Evolutionary conservation across 1,140 invertebrate genomes (phyloP).

Genomic region (Chironomus tepperi): DNA sequence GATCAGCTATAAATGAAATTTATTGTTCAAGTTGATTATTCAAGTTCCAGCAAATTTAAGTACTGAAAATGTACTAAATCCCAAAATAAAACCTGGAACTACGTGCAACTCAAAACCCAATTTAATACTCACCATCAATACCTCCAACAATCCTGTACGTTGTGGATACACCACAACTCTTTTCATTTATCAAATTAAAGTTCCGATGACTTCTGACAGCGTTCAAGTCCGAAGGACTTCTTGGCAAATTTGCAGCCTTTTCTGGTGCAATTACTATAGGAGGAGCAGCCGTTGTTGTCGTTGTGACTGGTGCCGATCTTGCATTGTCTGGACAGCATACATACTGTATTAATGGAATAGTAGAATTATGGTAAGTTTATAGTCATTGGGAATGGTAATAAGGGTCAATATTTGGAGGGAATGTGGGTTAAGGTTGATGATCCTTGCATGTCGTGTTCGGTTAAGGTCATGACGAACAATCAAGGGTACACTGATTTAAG

Average conservation of each 20-base stretch:
- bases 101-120: no score
- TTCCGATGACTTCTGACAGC: neutral
- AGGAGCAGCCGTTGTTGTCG: neutral
- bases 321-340: slow-evolving; percentile 7
- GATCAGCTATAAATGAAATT: slow-evolving; percentile 32
- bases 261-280: neutral
- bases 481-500: no score
- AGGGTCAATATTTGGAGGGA: no score
- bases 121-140: neutral
- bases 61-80: no score
- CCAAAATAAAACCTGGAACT: no score
- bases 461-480: no score
- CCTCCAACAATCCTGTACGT: neutral
- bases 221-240: neutral
- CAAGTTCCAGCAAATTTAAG: no score
- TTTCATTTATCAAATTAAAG: neutral
- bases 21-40: no score
- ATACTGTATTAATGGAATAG: neutral
- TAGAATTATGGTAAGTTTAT: no score
- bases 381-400: no score
- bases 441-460: no score
- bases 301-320: neutral
- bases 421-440: no score
- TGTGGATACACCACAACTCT: neutral
- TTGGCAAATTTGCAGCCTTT: neutral